phyloP scores from a whole-genome alignment of 1,140 invertebrate species.

The Heliconius congener region DNA sequence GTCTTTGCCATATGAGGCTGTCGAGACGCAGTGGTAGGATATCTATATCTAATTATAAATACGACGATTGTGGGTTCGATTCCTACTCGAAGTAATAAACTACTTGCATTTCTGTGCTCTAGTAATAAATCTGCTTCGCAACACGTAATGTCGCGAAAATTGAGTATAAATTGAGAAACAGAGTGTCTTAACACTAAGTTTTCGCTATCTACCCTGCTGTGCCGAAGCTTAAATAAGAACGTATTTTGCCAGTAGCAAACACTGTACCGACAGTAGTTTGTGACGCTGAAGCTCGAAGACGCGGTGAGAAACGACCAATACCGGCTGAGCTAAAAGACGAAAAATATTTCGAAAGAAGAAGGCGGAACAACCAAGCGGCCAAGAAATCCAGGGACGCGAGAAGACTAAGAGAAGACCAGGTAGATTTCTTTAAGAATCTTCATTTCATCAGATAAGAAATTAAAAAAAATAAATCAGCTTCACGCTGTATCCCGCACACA shows the following conservation, averaged over 20 bases:
- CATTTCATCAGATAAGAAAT: background rate
- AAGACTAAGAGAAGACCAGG: constrained; percentile 92
- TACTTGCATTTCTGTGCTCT: no score
- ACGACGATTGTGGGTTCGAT: no score
- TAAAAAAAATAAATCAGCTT: no score
- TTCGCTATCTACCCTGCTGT: background rate
- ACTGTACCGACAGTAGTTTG: constrained; percentile 26
- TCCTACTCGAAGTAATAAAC: no score
- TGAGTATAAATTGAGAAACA: background rate
- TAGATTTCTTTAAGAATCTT: constrained; percentile 52
- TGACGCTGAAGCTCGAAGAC: constrained; percentile 71
- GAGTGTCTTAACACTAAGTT: background rate
- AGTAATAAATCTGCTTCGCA: no score
- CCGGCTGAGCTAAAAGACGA: constrained; percentile 93
- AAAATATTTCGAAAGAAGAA: constrained; percentile 93
- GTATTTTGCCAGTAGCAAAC: background rate
- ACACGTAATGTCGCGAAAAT: no score
- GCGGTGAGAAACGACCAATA: constrained; percentile 93
- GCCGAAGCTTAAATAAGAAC: background rate
- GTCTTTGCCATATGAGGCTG: no score
- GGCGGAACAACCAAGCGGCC: constrained; percentile 94
- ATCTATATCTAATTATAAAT: no score
- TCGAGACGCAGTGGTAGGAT: no score
- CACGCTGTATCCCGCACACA: no score
- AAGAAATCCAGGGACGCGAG: constrained; percentile 94